These are phyloP conservation scores for Ptychochromis oligacanthus DNA, from an alignment of 2,113 vertebrate genomes.

Conservation along the genomic window DNA sequence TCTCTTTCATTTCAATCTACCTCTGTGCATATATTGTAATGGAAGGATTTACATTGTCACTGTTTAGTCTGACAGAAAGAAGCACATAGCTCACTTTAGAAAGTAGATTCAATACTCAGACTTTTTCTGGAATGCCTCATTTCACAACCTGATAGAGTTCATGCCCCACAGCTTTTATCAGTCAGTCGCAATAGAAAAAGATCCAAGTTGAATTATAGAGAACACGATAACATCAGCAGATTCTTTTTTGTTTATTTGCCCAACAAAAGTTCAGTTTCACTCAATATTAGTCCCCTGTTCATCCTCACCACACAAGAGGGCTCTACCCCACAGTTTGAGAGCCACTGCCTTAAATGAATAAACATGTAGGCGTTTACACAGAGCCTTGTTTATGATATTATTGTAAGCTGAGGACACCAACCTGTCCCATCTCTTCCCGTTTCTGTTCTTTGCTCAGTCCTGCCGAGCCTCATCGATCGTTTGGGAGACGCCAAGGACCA, in stretches of 20 bases:
- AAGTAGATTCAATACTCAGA: neutral
- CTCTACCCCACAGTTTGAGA: neutral
- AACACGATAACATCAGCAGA: neutral
- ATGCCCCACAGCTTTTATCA: neutral
- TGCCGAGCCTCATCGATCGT: slow-evolving; percentile 95
- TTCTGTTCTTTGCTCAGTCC: slow-evolving; percentile 76
- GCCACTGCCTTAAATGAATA: neutral
- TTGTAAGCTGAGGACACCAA: neutral
- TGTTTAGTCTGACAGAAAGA: too few species aligned
- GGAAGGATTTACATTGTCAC: neutral
- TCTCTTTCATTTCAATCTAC: neutral
- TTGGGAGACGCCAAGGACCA: slow-evolving; percentile 95
- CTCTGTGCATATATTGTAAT: neutral
- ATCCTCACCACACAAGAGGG: too few species aligned
- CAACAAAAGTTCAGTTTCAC: neutral
- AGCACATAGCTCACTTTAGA: too few species aligned
- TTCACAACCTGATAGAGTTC: too few species aligned
- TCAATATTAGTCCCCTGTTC: neutral
- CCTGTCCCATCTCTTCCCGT: neutral
- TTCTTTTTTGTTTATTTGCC: neutral
- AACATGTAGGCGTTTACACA: neutral
- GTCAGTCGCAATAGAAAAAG: too few species aligned
- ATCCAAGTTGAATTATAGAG: too few species aligned
- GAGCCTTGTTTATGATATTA: neutral
- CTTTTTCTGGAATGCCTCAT: neutral